These are phyloP conservation scores for Neuroterus valhalla DNA, from an alignment of 1,140 invertebrate genomes.

Conservation along the genomic window DNA sequence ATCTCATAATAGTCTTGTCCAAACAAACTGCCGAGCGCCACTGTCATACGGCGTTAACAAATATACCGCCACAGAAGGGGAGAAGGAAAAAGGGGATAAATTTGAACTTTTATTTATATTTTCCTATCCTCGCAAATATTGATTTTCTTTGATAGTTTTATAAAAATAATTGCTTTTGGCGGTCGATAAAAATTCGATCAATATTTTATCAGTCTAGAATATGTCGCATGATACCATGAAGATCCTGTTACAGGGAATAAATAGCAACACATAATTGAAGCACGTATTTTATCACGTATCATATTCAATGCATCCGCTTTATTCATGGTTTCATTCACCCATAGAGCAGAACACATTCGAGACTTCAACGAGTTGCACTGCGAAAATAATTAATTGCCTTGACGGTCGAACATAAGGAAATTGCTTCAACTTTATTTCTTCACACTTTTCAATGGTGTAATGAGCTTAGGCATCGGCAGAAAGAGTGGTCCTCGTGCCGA, in stretches of 20 bases:
- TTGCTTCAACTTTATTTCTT: conserved; percentile 17
- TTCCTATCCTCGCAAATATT: not conserved
- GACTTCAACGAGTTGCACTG: not conserved
- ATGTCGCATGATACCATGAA: conserved; percentile 1
- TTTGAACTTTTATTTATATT: not conserved
- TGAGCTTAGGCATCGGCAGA: conserved; percentile 21
- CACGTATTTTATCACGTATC: conserved; percentile 3
- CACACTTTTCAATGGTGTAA: conserved; percentile 23
- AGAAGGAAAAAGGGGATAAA: conserved; percentile 9
- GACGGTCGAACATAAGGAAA: not conserved
- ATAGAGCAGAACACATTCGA: not conserved
- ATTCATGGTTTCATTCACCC: not conserved
- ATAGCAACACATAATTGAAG: conserved; percentile 1
- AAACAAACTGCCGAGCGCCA: conserved; percentile 59
- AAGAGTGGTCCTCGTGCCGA: conserved; percentile 24
- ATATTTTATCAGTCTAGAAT: conserved; percentile 15
- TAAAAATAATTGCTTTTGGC: not conserved
- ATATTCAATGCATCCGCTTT: conserved; percentile 24
- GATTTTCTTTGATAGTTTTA: conserved; percentile 22
- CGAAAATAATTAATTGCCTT: conserved; percentile 13
- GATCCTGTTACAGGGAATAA: conserved; percentile 10
- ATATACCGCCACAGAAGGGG: conserved; percentile 51
- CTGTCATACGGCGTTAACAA: conserved; percentile 54
- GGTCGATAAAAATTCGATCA: not conserved
- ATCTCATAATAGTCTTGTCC: conserved; percentile 63